These are phyloP conservation scores for Calyptomena viridis DNA, from an alignment of 2,113 vertebrate species.

Conservation along the genomic window DNA sequence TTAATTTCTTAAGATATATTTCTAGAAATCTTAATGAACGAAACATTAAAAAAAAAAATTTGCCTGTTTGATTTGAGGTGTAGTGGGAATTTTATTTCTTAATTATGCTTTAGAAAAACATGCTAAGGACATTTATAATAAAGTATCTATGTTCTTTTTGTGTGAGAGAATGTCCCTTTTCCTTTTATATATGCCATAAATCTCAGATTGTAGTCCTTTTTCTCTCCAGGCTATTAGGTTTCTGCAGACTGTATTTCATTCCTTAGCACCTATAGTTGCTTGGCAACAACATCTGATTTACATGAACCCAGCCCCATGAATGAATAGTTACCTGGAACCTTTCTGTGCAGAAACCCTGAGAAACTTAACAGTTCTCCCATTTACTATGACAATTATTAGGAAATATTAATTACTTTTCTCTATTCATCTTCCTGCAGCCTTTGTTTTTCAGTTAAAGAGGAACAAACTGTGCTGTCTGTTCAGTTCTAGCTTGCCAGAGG, in stretches of 20 bases:
- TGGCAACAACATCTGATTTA: constrained; percentile 63
- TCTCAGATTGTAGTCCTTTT: constrained; percentile 61
- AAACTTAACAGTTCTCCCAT: neutral
- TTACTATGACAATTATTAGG: constrained; percentile 20
- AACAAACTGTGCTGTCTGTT: neutral
- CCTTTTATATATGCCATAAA: constrained; percentile 54
- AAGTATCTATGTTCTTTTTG: constrained; percentile 53
- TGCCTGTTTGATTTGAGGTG: constrained; percentile 30
- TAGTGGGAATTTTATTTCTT: constrained; percentile 41
- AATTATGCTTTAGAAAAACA: constrained; percentile 56
- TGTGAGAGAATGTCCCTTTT: constrained; percentile 28
- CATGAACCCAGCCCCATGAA: constrained; percentile 40
- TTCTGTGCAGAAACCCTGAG: constrained; percentile 9
- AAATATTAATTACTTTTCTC: constrained; percentile 40
- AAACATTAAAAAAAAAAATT: neutral
- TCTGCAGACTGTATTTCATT: constrained; percentile 64
- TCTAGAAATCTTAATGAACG: constrained; percentile 2
- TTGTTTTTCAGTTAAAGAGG: neutral
- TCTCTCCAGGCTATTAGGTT: constrained; percentile 67
- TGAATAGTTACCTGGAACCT: constrained; percentile 60
- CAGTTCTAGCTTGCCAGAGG: neutral
- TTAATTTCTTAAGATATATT: constrained; percentile 20
- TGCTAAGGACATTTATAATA: constrained; percentile 21
- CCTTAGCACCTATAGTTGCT: constrained; percentile 69
- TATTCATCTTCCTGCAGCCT: neutral